These are phyloP conservation scores for Protodeltote pygarga DNA, from an alignment of 2,888 invertebrate genomes.

Conservation along the genomic window DNA sequence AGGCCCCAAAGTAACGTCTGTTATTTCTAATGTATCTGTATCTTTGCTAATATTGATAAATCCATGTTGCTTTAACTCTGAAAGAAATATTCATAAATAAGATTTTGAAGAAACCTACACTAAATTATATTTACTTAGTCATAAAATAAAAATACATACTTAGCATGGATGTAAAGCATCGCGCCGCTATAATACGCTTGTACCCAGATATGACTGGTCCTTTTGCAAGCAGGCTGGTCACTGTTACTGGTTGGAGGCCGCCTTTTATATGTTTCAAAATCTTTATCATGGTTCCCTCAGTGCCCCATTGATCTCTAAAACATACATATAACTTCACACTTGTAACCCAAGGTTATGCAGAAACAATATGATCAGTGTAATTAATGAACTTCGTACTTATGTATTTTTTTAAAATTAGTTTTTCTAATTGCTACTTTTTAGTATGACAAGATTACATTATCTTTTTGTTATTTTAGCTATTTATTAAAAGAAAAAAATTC, in stretches of 20 bases:
- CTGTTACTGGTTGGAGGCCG: slow-evolving; percentile 48
- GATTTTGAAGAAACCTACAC: too few relatives aligned
- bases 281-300: slow-evolving; percentile 74
- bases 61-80: slow-evolving; percentile 74
- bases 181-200: slow-evolving; percentile 62
- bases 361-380: too few relatives aligned
- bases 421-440: too few relatives aligned
- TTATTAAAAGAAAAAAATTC: too few relatives aligned
- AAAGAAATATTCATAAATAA: slow-evolving; percentile 30
- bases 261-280: slow-evolving; percentile 53
- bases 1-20: slow-evolving; percentile 62
- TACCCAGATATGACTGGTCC: slow-evolving; percentile 62
- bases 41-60: slow-evolving; percentile 67
- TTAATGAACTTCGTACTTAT: too few relatives aligned
- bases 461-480: too few relatives aligned
- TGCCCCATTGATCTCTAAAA: slow-evolving; percentile 75
- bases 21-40: slow-evolving; percentile 64
- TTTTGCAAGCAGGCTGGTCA: slow-evolving; percentile 53
- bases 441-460: too few relatives aligned
- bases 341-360: too few relatives aligned
- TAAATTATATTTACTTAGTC: too few relatives aligned
- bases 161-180: slow-evolving; percentile 74
- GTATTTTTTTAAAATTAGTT: too few relatives aligned
- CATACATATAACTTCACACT: slow-evolving; percentile 1
- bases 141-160: slow-evolving; percentile 60